Conservation (phyloP, 2,888 invertebrate species). For the Arenicola marina region DNA sequence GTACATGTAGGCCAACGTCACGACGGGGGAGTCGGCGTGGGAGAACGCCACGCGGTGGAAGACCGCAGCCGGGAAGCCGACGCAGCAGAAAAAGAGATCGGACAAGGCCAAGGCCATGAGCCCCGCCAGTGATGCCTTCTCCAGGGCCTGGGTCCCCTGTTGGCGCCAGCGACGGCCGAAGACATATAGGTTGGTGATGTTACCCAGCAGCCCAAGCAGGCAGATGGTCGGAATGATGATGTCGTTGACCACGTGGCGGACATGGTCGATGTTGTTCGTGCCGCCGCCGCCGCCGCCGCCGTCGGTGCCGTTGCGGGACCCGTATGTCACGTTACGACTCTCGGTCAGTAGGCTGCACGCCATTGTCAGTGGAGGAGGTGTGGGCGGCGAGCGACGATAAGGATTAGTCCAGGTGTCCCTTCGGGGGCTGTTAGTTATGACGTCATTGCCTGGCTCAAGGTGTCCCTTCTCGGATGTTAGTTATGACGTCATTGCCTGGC, state of each 20-base stretch:
- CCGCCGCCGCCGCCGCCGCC: too few species aligned
- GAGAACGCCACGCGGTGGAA: constrained; percentile 59
- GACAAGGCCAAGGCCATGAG: constrained; percentile 74
- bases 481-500: too few species aligned
- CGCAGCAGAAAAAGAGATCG: constrained; percentile 67
- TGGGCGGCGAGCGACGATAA: too few species aligned
- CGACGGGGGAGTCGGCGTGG: constrained; percentile 10
- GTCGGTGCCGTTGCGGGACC: too few species aligned
- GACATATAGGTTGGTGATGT: constrained; percentile 77
- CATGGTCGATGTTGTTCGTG: too few species aligned
- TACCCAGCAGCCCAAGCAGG: constrained; percentile 75
- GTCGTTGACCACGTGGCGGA: constrained; percentile 2
- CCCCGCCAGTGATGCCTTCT: constrained; percentile 79
- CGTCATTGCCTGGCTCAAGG: too few species aligned
- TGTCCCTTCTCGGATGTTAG: too few species aligned
- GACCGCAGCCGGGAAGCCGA: constrained; percentile 66
- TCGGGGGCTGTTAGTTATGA: too few species aligned
- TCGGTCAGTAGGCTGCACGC: too few species aligned
- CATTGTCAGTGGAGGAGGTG: too few species aligned
- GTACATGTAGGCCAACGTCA: constrained; percentile 15
- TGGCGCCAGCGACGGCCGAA: constrained; percentile 67
- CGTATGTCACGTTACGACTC: too few species aligned
- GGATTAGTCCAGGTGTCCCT: too few species aligned
- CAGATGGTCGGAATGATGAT: constrained; percentile 73
- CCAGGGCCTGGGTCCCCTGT: constrained; percentile 68